Evolutionary conservation across 1,140 invertebrate genomes (phyloP), one percentile per base, ranked within the genome.

Genomic region (Drosophila murphyi): DNA sequence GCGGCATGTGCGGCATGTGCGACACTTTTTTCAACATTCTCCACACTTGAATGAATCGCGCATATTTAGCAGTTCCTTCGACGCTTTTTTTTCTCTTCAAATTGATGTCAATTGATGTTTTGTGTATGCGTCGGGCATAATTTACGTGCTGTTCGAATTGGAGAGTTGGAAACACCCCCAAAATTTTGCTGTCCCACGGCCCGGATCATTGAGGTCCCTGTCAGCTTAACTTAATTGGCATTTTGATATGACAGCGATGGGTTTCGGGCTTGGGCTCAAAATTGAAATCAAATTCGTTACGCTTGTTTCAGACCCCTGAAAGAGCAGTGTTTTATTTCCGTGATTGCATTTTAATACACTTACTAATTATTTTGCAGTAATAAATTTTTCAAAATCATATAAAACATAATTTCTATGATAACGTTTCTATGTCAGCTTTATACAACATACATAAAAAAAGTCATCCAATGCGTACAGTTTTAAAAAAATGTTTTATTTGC

Each of bases 191-290:
- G 60, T 59, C 71, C 28, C 39, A 20, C 41, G 41, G 64, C 63
- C 43, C 72, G 69, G 52, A 70, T 80, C 61, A 64, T 45, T 69
- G 79, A 80, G 77, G 71, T 78, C 78, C 34, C 80, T 20, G 57
- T 37, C 61, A 65, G 74, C 80, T 80, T 88, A 88, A 88, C 80
- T 80, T 88, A 88, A 88, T 88, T 88, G 85, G 74, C 85, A 85
- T 89, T 89, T 75, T 74, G 80, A 85, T 75, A 88, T 88, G 85
- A 88, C 85, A 78, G 83, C 71, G 54, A 45, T 52, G 59, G 65
- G 56, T 5, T 56, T 37, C 41, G 43, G 47, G 41, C 52, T 29
- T 28, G 47, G 76, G 56, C 41, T 70, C 61, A 79, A 87, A 82
- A 88, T 80, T 82, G 69, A 88, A 82, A 88, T 79, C 72, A 88